These are phyloP conservation scores for Sminthopsis crassicaudata DNA, from an alignment of 2,113 vertebrate species.

Conservation along the genomic window DNA sequence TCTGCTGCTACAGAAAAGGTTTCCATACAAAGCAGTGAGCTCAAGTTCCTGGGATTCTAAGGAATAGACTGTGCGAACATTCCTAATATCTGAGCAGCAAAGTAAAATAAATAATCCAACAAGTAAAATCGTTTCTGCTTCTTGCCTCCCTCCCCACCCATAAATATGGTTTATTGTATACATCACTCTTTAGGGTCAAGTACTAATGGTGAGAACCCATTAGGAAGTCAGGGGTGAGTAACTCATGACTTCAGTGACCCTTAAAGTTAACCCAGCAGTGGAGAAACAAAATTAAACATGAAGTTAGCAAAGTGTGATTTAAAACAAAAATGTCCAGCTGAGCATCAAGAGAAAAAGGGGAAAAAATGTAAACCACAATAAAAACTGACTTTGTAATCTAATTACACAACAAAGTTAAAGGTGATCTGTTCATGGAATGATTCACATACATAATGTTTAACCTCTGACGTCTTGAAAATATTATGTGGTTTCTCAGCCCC, in stretches of 20 bases:
- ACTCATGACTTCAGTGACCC: slow-evolving; percentile 84
- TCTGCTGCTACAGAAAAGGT: slow-evolving; percentile 40
- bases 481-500: slow-evolving; percentile 77
- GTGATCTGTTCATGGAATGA: slow-evolving; percentile 80
- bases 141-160: slow-evolving; percentile 64
- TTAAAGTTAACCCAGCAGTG: slow-evolving; percentile 85
- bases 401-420: slow-evolving; percentile 83
- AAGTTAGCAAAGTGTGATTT: slow-evolving; percentile 81
- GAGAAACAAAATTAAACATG: slow-evolving; percentile 82
- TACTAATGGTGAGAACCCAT: slow-evolving; percentile 84
- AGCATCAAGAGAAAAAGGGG: slow-evolving; percentile 80
- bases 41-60: slow-evolving; percentile 62
- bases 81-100: slow-evolving; percentile 74
- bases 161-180: slow-evolving; percentile 85
- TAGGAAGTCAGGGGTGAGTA: slow-evolving; percentile 85
- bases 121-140: slow-evolving; percentile 53
- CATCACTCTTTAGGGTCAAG: slow-evolving; percentile 73
- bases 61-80: slow-evolving; percentile 76
- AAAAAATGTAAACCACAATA: slow-evolving; percentile 83
- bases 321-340: slow-evolving; percentile 73
- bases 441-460: slow-evolving; percentile 76
- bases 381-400: slow-evolving; percentile 83
- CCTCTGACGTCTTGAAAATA: slow-evolving; percentile 83
- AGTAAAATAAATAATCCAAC: slow-evolving; percentile 80
- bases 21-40: slow-evolving; percentile 28